A percentile compares a stretch with the other conserved stretches of the same genome.
phyloP scores from a whole-genome alignment of 2,888 invertebrate species.

The Gnatocerus cornutus region DNA sequence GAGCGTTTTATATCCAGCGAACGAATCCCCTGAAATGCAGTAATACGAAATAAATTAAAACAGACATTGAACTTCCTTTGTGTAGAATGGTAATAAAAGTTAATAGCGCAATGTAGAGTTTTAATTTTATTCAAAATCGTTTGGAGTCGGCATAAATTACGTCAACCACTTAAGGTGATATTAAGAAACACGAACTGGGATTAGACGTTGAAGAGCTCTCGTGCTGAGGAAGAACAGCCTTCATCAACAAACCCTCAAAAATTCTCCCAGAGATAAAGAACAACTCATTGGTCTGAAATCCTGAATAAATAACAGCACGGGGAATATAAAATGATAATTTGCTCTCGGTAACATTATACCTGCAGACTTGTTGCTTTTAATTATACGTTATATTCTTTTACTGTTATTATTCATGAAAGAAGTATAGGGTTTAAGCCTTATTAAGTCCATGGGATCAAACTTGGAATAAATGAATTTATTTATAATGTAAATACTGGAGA shows the following conservation, averaged over 20 bases:
- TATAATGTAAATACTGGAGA: constrained; percentile 16
- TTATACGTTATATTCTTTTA: constrained; percentile 27
- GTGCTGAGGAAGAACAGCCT: not conserved
- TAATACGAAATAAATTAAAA: constrained; percentile 46
- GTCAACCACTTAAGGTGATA: constrained; percentile 12
- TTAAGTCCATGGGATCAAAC: constrained; percentile 18
- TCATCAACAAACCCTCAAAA: constrained; percentile 27
- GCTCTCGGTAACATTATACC: constrained; percentile 18
- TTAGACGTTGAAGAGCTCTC: constrained; percentile 1
- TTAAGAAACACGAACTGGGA: constrained; percentile 18
- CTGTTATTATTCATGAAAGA: constrained; percentile 28
- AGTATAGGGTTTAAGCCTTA: constrained; percentile 14
- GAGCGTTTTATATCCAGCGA: constrained; percentile 26
- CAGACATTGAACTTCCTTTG: constrained; percentile 43
- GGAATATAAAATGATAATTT: constrained; percentile 31
- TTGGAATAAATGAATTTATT: constrained; percentile 27
- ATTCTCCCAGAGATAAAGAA: constrained; percentile 11
- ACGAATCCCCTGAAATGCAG: constrained; percentile 32
- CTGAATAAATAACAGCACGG: constrained; percentile 23
- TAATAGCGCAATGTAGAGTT: constrained; percentile 32
- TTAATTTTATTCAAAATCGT: constrained; percentile 44
- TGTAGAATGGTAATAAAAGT: constrained; percentile 37
- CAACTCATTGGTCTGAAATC: constrained; percentile 13
- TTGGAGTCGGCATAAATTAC: constrained; percentile 34
- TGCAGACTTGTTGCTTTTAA: constrained; percentile 30